Percentiles rank a stretch among this genome's conserved stretches.
Conservation (phyloP, 2,797 vertebrate species). For the Psittacula derbiana region DNA sequence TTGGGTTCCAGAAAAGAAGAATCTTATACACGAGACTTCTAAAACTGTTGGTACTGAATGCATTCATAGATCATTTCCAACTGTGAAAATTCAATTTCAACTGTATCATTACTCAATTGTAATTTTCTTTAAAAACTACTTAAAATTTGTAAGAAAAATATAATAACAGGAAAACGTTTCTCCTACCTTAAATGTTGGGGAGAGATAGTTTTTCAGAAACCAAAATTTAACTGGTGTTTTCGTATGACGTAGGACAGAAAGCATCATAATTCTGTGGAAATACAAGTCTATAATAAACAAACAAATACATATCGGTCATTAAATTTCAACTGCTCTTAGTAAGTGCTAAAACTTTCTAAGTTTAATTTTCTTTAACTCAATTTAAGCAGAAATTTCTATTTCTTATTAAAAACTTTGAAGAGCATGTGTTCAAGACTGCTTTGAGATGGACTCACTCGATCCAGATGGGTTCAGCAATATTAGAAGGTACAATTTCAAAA, state of each 20-base stretch:
- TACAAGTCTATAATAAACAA: slow-evolving; percentile 48
- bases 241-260: slow-evolving; percentile 92
- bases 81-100: not conserved
- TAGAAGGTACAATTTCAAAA: not conserved
- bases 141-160: not conserved
- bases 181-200: slow-evolving; percentile 94
- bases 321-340: not conserved
- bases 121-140: not conserved
- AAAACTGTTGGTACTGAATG: not conserved
- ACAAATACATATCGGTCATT: not conserved
- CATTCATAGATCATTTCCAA: not conserved
- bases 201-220: slow-evolving; percentile 98
- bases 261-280: slow-evolving; percentile 94
- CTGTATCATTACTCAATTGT: not conserved
- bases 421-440: not conserved
- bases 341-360: not conserved
- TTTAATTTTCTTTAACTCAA: not conserved
- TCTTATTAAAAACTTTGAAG: not conserved
- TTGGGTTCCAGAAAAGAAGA: not conserved
- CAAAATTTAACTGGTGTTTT: slow-evolving; percentile 95
- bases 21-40: not conserved
- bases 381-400: not conserved
- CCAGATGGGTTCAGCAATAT: not conserved
- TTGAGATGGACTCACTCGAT: not conserved
- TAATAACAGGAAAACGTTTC: not conserved